These are phyloP conservation scores for Hydrotaea cyrtoneurina DNA, from an alignment of 2,888 invertebrate genomes.

Conservation along the genomic window DNA sequence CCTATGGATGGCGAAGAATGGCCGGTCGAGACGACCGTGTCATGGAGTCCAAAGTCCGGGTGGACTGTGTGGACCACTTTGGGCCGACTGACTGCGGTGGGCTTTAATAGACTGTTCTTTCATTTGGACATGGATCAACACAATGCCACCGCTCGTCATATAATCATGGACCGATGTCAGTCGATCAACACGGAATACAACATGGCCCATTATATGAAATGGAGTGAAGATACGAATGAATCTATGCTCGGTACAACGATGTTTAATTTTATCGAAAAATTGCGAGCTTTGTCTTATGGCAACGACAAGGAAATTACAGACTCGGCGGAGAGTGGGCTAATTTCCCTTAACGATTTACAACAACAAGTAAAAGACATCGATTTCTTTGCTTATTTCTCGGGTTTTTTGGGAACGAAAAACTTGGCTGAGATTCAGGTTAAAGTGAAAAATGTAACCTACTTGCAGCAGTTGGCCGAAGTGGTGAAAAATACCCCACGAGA, in stretches of 20 bases:
- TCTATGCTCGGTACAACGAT: constrained; percentile 35
- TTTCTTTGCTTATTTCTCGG: constrained; percentile 37
- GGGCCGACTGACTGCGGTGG: constrained; percentile 66
- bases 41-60: neutral
- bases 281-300: constrained; percentile 11
- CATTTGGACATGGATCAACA: constrained; percentile 60
- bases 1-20: constrained; percentile 61
- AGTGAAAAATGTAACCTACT: constrained; percentile 61
- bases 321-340: constrained; percentile 47
- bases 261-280: constrained; percentile 31
- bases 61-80: constrained; percentile 59
- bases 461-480: constrained; percentile 60
- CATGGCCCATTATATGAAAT: constrained; percentile 32
- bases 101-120: constrained; percentile 64
- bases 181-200: constrained; percentile 37
- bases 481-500: constrained; percentile 44
- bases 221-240: neutral
- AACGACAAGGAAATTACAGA: constrained; percentile 46
- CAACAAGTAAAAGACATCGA: constrained; percentile 31
- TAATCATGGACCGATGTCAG: constrained; percentile 55
- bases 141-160: constrained; percentile 61
- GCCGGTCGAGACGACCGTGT: constrained; percentile 43
- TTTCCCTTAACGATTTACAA: constrained; percentile 60
- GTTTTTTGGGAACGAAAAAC: constrained; percentile 21
- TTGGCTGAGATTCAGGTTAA: constrained; percentile 48